Conservation (phyloP, 2,888 invertebrate genomes). For the Octodonta nipae region DNA sequence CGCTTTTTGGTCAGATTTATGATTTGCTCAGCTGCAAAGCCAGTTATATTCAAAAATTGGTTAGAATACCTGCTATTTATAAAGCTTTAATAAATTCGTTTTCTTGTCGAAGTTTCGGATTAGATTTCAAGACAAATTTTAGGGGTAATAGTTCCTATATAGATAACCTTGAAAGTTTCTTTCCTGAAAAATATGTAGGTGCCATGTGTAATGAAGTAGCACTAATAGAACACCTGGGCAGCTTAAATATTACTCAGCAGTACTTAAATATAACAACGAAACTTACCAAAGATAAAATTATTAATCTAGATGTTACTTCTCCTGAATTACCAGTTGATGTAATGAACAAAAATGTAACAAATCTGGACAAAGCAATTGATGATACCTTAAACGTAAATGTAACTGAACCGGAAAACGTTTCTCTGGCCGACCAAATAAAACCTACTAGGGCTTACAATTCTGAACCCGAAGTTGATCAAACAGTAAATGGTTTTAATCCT, state of each 20-base stretch:
- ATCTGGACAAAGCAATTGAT: neutral
- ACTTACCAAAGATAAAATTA: constrained; percentile 14
- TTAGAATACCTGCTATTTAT: constrained; percentile 47
- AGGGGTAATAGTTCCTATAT: constrained; percentile 1
- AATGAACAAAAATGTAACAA: neutral
- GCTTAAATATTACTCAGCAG: constrained; percentile 46
- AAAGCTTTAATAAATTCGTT: constrained; percentile 48
- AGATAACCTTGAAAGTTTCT: constrained; percentile 40
- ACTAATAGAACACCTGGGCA: constrained; percentile 51
- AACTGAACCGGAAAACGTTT: constrained; percentile 7
- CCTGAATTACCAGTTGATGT: neutral
- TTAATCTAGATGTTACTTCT: constrained; percentile 11
- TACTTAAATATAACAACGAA: constrained; percentile 23
- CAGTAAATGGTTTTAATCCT: neutral
- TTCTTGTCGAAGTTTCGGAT: constrained; percentile 47
- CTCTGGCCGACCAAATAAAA: constrained; percentile 27
- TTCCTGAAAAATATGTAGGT: constrained; percentile 55
- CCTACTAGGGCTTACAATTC: constrained; percentile 29
- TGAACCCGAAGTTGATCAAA: neutral
- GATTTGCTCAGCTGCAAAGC: constrained; percentile 60
- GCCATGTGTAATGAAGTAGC: constrained; percentile 68
- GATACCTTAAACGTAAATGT: neutral
- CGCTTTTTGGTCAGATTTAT: constrained; percentile 55
- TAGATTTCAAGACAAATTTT: constrained; percentile 42
- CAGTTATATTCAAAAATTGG: constrained; percentile 45